Evolutionary conservation across 2,888 invertebrate genomes (phyloP).

Genomic region (Oscheius sp.): DNA sequence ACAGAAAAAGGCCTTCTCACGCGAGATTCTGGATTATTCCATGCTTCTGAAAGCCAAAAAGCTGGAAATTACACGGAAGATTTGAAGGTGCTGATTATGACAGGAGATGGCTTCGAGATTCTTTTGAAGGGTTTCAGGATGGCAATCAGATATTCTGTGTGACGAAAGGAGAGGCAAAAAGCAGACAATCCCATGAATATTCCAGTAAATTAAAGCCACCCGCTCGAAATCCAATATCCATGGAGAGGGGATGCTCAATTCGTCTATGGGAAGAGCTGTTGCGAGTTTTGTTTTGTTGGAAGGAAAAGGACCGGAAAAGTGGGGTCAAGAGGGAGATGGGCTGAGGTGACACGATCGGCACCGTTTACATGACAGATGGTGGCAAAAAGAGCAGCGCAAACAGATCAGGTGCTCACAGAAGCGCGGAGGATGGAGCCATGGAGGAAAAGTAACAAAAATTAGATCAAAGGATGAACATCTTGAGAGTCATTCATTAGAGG

Average conservation of each 20-base stretch:
- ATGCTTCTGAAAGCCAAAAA: no score
- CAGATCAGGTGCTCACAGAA: background rate
- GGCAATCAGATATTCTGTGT: no score
- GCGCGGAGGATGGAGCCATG: background rate
- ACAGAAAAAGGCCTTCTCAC: background rate
- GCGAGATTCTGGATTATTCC: no score
- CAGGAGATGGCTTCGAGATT: no score
- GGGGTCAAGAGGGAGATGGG: constrained; percentile 21
- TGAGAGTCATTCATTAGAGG: background rate
- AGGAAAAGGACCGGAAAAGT: constrained; percentile 8
- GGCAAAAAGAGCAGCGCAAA: background rate
- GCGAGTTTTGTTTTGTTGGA: background rate
- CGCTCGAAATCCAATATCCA: constrained; percentile 24
- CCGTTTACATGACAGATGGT: constrained; percentile 29
- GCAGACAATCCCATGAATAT: no score
- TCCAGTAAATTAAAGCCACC: background rate
- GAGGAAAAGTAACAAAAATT: background rate
- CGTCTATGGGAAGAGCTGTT: background rate
- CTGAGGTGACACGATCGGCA: constrained; percentile 20
- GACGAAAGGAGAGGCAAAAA: no score
- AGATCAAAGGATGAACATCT: background rate
- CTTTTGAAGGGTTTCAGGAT: no score
- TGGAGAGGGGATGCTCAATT: constrained; percentile 11
- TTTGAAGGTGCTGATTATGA: no score
- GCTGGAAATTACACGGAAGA: no score